Evolutionary conservation across 2,113 vertebrate species (phyloP).

Genomic region (Nyctibius bracteatus): DNA sequence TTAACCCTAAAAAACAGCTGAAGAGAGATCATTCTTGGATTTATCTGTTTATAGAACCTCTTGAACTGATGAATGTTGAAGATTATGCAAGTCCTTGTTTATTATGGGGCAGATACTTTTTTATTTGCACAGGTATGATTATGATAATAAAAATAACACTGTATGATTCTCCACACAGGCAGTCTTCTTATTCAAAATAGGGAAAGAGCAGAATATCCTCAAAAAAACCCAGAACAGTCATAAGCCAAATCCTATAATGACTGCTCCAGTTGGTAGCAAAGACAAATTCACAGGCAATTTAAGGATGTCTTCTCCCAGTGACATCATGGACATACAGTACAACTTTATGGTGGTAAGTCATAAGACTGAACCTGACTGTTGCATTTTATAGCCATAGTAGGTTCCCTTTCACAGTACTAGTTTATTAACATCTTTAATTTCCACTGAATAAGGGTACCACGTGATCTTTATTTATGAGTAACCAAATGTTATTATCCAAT

Average conservation of each 20-base stretch:
- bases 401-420: neutral
- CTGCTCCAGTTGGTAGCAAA: neutral
- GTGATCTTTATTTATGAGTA: neutral
- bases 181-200: neutral
- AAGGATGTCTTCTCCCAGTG: neutral
- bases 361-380: neutral
- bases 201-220: neutral
- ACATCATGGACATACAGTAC: neutral
- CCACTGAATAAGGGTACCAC: neutral
- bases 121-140: neutral
- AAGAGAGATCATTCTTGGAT: neutral
- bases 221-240: accelerated
- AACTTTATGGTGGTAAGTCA: neutral
- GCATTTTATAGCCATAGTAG: neutral
- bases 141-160: neutral
- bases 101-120: neutral
- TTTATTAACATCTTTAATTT: slow-evolving; percentile 9
- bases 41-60: neutral
- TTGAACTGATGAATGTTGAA: neutral
- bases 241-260: neutral
- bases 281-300: neutral
- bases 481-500: slow-evolving; percentile 25
- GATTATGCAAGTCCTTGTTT: neutral
- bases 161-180: neutral
- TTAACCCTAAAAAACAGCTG: neutral